Percentiles rank a stretch among this genome's conserved stretches.
phyloP scores from a whole-genome alignment of 2,888 invertebrate genomes.

The Andrena flavipes region DNA sequence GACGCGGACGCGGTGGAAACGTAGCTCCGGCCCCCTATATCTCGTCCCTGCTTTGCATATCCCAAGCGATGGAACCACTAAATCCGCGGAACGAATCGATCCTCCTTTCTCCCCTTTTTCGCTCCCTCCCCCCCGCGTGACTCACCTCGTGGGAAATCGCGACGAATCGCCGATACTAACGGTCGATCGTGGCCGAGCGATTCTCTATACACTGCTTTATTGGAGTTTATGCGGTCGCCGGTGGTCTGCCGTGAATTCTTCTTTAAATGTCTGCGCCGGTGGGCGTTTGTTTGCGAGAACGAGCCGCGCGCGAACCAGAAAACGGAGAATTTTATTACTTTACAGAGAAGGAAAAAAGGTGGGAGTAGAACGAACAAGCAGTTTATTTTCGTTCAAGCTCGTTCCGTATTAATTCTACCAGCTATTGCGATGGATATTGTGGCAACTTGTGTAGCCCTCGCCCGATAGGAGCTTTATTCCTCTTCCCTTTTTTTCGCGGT shows the following conservation, averaged over 20 bases:
- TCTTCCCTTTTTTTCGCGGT: neutral
- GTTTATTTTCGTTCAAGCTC: neutral
- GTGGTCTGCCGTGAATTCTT: constrained; percentile 33
- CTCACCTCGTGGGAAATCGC: constrained; percentile 71
- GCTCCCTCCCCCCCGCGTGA: neutral
- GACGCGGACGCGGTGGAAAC: constrained; percentile 26
- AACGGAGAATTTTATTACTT: neutral
- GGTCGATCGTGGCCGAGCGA: constrained; percentile 51
- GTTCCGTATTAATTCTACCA: neutral
- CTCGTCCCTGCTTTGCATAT: constrained; percentile 75
- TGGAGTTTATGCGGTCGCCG: constrained; percentile 36
- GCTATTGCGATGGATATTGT: neutral
- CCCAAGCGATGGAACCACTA: constrained; percentile 73
- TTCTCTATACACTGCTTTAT: constrained; percentile 62
- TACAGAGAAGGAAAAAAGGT: neutral
- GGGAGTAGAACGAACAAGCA: neutral
- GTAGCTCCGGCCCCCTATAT: constrained; percentile 52
- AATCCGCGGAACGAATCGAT: constrained; percentile 73
- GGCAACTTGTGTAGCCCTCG: neutral
- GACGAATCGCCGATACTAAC: constrained; percentile 63
- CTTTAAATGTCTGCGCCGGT: constrained; percentile 12
- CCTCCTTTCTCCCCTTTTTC: constrained; percentile 45
- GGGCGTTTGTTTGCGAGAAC: constrained; percentile 27
- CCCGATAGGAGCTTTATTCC: neutral
- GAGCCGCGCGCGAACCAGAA: constrained; percentile 14